These are phyloP conservation scores for Myodes glareolus DNA, from an alignment of 2,113 vertebrate genomes.

Conservation along the genomic window DNA sequence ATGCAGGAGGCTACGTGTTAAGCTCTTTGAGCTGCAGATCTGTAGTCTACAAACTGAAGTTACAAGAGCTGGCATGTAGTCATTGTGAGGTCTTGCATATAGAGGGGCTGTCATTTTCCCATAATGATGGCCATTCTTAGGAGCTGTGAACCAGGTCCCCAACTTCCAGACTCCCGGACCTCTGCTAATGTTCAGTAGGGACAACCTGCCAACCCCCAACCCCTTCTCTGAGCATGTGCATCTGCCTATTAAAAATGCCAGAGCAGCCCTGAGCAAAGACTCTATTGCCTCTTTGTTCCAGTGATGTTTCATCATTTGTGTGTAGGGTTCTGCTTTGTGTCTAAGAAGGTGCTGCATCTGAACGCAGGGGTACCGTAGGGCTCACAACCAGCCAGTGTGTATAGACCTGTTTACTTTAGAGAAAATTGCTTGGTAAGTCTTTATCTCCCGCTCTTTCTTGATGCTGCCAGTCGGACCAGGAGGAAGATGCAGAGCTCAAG, in stretches of 20 bases:
- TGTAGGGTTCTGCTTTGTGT: background rate
- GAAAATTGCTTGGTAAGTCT: conserved; percentile 80
- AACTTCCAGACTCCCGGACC: background rate
- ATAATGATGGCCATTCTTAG: background rate
- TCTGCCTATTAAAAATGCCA: background rate
- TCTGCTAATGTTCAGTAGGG: background rate
- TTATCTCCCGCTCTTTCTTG: conserved; percentile 84
- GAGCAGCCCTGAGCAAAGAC: background rate
- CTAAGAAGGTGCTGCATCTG: background rate
- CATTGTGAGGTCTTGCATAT: background rate
- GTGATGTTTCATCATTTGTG: background rate
- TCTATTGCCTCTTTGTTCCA: background rate
- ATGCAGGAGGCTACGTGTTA: background rate
- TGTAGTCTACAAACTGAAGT: background rate
- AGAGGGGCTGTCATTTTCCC: background rate
- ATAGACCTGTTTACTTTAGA: background rate
- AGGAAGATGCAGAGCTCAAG: conserved; percentile 92
- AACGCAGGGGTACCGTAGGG: too few species aligned
- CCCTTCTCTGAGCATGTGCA: background rate
- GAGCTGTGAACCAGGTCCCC: background rate
- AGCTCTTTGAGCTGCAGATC: background rate
- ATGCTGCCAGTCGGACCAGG: conserved; percentile 95
- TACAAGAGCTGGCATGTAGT: background rate
- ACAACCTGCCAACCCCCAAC: background rate
- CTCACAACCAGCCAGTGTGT: background rate